These are phyloP conservation scores for Hycleus phaleratus DNA, from an alignment of 1,140 invertebrate genomes.

Conservation along the genomic window DNA sequence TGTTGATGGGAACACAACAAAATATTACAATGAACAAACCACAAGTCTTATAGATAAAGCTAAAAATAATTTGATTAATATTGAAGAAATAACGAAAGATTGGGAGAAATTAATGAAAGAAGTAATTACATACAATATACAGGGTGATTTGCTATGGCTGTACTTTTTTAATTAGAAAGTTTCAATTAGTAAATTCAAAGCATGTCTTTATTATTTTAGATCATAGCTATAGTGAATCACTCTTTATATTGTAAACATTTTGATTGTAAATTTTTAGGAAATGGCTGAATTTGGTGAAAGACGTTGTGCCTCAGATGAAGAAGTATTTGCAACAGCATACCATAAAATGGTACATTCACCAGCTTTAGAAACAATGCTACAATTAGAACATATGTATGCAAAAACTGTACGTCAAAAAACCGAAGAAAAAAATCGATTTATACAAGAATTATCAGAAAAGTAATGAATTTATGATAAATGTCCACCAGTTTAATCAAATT, in stretches of 20 bases:
- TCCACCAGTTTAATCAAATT: no score
- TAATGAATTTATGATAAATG: no score
- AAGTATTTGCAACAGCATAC: conserved; percentile 75
- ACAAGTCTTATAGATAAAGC: conserved; percentile 44
- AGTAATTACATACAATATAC: conserved; percentile 21
- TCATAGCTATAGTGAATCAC: no score
- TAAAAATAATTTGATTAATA: conserved; percentile 48
- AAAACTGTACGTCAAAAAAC: conserved; percentile 60
- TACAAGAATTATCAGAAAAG: conserved; percentile 51
- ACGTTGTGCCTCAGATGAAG: conserved; percentile 65
- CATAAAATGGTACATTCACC: conserved; percentile 73
- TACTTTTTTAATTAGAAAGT: no score
- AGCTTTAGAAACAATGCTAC: conserved; percentile 69
- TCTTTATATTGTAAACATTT: no score
- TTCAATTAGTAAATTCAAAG: no score
- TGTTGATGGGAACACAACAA: conserved; percentile 35
- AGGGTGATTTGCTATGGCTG: no score
- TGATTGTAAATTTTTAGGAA: conserved; percentile 40
- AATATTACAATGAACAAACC: conserved; percentile 46
- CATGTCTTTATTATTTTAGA: no score
- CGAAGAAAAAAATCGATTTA: conserved; percentile 55
- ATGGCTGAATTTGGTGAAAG: conserved; percentile 58
- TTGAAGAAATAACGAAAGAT: conserved; percentile 58
- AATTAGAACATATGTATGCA: conserved; percentile 71
- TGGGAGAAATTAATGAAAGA: conserved; percentile 64